Conservation (phyloP, 2,113 vertebrate species). For the Sapajus apella region DNA sequence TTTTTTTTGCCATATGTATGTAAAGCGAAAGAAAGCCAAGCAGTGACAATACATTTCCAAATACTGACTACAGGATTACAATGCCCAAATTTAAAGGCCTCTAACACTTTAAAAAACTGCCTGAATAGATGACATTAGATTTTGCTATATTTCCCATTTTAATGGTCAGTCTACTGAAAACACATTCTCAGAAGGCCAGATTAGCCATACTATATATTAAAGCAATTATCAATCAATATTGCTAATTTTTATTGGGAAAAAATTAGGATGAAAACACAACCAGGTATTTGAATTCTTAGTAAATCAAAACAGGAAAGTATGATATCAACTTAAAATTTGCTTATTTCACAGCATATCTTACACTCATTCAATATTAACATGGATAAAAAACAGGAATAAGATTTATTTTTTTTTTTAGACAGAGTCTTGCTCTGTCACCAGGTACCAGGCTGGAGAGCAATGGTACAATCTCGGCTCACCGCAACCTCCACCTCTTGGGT, state of each 20-base stretch:
- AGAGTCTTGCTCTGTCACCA: too few species aligned
- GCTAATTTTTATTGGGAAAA: slow-evolving; percentile 4
- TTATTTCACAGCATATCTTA: neutral
- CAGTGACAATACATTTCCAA: neutral
- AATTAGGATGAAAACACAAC: neutral
- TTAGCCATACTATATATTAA: neutral
- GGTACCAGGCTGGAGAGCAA: too few species aligned
- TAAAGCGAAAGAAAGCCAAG: neutral
- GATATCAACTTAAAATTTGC: neutral
- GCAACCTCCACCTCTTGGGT: too few species aligned
- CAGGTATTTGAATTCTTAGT: neutral
- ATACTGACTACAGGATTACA: neutral
- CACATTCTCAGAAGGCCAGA: neutral
- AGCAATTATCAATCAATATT: neutral
- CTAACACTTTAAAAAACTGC: neutral
- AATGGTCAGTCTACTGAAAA: neutral
- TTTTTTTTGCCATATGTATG: neutral
- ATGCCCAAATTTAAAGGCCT: neutral
- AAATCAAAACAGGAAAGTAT: neutral
- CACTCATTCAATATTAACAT: slow-evolving; percentile 32
- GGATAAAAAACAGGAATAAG: neutral
- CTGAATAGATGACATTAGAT: neutral
- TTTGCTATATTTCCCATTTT: neutral
- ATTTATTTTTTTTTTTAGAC: neutral
- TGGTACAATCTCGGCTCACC: too few species aligned